phyloP scores from a whole-genome alignment of 35 echinoderm and acorn worm genomes.

The Heliocidaris tuberculata region DNA sequence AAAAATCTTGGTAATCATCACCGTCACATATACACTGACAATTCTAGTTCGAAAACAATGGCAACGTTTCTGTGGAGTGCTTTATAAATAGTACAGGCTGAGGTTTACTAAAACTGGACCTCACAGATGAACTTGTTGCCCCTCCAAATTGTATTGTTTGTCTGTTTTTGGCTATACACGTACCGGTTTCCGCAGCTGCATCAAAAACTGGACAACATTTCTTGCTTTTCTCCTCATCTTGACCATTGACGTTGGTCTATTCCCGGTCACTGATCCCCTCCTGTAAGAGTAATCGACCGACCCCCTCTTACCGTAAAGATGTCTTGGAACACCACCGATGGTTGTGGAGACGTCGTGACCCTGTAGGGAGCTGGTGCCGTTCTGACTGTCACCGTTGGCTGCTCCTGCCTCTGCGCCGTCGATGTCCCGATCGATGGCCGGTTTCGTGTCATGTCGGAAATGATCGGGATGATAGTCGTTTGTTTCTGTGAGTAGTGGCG shows the following conservation, averaged over 20 bases:
- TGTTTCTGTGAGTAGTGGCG: neutral
- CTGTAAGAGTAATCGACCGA: too few relatives aligned
- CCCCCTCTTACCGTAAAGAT: too few relatives aligned
- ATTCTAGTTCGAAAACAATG: neutral
- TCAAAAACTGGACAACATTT: neutral
- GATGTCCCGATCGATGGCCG: neutral
- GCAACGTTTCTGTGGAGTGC: neutral
- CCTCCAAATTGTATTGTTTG: too few relatives aligned
- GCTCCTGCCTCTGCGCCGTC: neutral
- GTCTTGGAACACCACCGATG: neutral
- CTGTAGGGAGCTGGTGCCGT: neutral
- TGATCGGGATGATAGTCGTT: neutral
- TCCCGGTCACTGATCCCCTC: neutral
- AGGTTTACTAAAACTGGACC: neutral
- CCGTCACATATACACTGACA: neutral
- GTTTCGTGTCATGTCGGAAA: neutral
- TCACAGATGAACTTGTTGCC: too few relatives aligned
- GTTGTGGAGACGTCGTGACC: neutral
- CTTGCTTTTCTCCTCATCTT: neutral
- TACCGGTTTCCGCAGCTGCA: neutral
- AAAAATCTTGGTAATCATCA: neutral
- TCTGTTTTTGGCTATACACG: neutral
- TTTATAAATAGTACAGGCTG: neutral
- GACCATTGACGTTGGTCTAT: neutral
- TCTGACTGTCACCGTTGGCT: neutral